Evolutionary conservation across 2,888 invertebrate genomes (phyloP), one percentile per base, ranked within the genome.

Genomic region (Hydropsyche betteni): DNA sequence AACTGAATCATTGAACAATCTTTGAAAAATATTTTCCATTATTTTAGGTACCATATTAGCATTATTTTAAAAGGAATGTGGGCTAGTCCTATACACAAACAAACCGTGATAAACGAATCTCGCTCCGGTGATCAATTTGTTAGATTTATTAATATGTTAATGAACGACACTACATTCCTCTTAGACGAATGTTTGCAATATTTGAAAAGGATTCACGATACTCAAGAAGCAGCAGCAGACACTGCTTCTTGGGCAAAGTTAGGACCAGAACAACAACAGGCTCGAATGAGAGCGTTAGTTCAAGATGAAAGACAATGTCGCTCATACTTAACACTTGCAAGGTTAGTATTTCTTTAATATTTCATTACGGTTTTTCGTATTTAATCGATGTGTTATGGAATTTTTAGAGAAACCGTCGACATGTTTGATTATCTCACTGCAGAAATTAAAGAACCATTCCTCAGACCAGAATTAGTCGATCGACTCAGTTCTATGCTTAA

Each of bases 101-200:
- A 93, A 83, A 93, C 95, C 24, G 92, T 99, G 81, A 92, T 98
- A 78, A 93, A 94, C 80, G 97, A 98, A 85, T 98, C 98, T 14
- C 92, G 93, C 77, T 92, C 91, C 76, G 96, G 96, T 34, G 94
- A 93, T 79, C 96, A 97, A 84, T 98, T 98, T 85, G 97, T 98
- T 6, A 95, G 97, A 81, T 98, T 98, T 83, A 92, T 98, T 80
- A 98, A 98, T 85, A 96, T 98, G 97, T 86, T 98, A 80, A 98
- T 98, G 96, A 98, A 98, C 83, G 98, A 98, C 84, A 98, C 97
- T 33, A 98, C 98, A 73, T 98, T 97, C 87, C 88, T 98, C 76
- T 88, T 98, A 80, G 99, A 99, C 84, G 99, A 99, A 85, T 97
- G 97, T 83, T 85, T 97, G 72, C 82, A 97, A 86, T 95, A 96